Evolutionary conservation across 2,113 vertebrate genomes (phyloP).

Genomic region (Hippoglossus stenolepis): DNA sequence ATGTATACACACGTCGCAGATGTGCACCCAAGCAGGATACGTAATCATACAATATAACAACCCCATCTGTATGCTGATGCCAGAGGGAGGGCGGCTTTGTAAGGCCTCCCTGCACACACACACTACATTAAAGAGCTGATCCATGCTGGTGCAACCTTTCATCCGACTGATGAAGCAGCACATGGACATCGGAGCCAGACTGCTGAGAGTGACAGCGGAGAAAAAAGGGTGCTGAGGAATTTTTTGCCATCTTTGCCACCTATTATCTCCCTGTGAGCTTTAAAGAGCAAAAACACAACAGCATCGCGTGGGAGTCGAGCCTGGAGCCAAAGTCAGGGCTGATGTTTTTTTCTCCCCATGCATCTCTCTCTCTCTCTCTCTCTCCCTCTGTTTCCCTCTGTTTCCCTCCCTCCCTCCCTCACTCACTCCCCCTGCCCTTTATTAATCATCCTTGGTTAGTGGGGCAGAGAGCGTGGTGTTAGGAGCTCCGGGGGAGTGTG

Average conservation of each 20-base stretch:
- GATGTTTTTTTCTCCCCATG: background rate
- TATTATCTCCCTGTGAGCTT: constrained; percentile 56
- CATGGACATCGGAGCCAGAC: constrained; percentile 11
- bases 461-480: constrained; percentile 72
- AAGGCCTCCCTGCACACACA: constrained; percentile 3
- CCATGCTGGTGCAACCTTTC: background rate
- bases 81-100: background rate
- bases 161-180: background rate
- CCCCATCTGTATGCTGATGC: constrained; percentile 35
- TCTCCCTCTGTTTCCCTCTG: constrained; percentile 25
- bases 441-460: constrained; percentile 81
- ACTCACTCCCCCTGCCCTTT: constrained; percentile 61
- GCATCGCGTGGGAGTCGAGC: constrained; percentile 60
- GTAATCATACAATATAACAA: constrained; percentile 48
- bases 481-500: constrained; percentile 60
- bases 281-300: constrained; percentile 60
- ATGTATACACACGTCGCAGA: constrained; percentile 56
- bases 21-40: constrained; percentile 27
- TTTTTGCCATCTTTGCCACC: constrained; percentile 14
- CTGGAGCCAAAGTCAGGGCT: constrained; percentile 57
- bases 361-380: constrained; percentile 28
- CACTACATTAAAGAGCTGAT: background rate
- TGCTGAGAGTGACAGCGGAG: constrained; percentile 21
- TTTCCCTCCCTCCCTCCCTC: constrained; percentile 15
- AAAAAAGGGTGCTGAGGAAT: constrained; percentile 27